Evolutionary conservation across 2,797 vertebrate genomes (phyloP), one percentile per base, ranked within the genome.

Genomic region (Microctenopoma stevenorrisi): DNA sequence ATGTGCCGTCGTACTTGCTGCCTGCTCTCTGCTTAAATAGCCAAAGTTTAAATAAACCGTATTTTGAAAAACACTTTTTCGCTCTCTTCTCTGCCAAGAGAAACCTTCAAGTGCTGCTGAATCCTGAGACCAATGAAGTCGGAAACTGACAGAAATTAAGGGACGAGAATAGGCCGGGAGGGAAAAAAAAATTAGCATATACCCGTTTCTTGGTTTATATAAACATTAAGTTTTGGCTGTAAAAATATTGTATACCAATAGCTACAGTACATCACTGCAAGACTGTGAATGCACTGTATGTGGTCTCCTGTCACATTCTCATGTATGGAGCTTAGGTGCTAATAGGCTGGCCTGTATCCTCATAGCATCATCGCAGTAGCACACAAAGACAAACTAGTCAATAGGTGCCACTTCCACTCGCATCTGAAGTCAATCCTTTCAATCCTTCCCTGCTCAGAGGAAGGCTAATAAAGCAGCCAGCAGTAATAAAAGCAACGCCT

Each of bases 51-150:
- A 66, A 88, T 71, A 69, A 71, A 83, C n/a, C 4, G 38, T 15
- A 11, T 60, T 64, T 49, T 74, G 58, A 40, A 64, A 63, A 35
- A 3, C 0, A 4, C 10, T 46, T 1, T 59, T 35, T 61, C 51
- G 9, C 46, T 26, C 18, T 65, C 66, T 67, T 74, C 57, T 66
- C 12, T 2, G 38, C 47, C 18, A 54, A 66, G 53, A 84, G 35
- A 80, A 73, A 68, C 58, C 58, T 75, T 88, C 66, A 83, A 22
- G 75, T 80, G 42, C 73, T 60, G 59, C 75, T 68, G 74, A 76
- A 76, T 78, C 53, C 69, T 56, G 72, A 89, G 74, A 71, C 73
- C 89, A 92, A 93, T 91, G 90, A 91, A 91, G 88, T 79, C 14
- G 37, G 63, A 74, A 90, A 81, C 70, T 78, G 75, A 83, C 67